Percentiles rank a stretch among this genome's conserved stretches.
Conservation (phyloP, 2,797 vertebrate species). For the Ptychadena robeensis region DNA sequence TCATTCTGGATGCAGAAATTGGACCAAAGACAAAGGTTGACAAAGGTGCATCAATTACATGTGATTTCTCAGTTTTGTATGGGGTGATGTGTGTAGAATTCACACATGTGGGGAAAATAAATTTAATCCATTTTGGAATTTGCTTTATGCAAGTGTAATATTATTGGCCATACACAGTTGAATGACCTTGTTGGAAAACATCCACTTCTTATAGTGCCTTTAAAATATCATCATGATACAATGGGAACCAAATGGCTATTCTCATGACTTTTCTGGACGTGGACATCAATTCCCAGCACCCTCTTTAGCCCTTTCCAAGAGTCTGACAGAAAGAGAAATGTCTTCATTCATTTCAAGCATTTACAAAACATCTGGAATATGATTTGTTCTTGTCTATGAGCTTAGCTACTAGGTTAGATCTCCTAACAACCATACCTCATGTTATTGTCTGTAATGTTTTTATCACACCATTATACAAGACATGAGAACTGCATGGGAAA, state of each 20-base stretch:
- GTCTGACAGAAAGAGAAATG: neutral
- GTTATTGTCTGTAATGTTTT: neutral
- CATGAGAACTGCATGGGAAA: neutral
- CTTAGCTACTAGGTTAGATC: neutral
- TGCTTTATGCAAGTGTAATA: no score
- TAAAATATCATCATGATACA: neutral
- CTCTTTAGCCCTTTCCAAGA: neutral
- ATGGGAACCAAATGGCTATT: slow-evolving; percentile 4
- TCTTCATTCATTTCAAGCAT: slow-evolving; percentile 10
- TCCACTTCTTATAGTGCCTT: neutral
- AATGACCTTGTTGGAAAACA: neutral
- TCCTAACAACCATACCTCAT: slow-evolving; percentile 18
- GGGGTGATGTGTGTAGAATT: no score
- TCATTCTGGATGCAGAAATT: no score
- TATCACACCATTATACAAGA: neutral
- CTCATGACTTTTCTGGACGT: neutral
- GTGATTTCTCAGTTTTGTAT: no score
- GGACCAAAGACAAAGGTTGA: no score
- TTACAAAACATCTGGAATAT: slow-evolving; percentile 3
- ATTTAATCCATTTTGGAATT: no score
- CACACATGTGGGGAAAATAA: no score
- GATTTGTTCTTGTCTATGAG: neutral
- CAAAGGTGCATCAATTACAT: no score
- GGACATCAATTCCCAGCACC: neutral
- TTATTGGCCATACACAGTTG: neutral